Conservation (phyloP, 2,888 invertebrate species). For the Catonia carolina region DNA sequence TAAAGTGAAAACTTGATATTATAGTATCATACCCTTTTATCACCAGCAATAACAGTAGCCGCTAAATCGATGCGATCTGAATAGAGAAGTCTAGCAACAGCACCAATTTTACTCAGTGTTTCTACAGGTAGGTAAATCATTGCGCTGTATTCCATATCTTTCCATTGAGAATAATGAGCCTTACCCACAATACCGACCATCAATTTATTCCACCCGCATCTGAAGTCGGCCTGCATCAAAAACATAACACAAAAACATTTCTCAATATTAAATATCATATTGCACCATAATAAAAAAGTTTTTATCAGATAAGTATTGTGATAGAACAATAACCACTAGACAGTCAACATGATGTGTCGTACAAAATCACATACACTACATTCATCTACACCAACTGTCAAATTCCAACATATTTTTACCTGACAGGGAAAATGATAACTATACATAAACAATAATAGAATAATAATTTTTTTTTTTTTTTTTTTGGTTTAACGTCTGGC, state of each 20-base stretch:
- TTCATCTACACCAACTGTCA: too few species aligned
- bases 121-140: conserved; percentile 70
- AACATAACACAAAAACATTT: conserved; percentile 24
- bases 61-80: conserved; percentile 59
- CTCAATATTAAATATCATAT: background rate
- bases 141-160: conserved; percentile 72
- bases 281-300: conserved; percentile 16
- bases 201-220: conserved; percentile 67
- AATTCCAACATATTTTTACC: too few species aligned
- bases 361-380: too few species aligned
- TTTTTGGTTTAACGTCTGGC: too few species aligned
- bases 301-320: too few species aligned
- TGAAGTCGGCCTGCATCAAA: conserved; percentile 57
- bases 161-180: conserved; percentile 61
- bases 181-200: conserved; percentile 71
- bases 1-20: too few species aligned
- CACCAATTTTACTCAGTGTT: conserved; percentile 69
- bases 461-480: too few species aligned
- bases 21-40: conserved; percentile 55
- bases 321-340: too few species aligned
- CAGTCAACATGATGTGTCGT: too few species aligned
- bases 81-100: conserved; percentile 62
- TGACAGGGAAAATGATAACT: too few species aligned
- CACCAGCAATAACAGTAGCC: conserved; percentile 59
- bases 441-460: too few species aligned